Conservation (phyloP, 2,113 vertebrate species). For the Ursus arctos region DNA sequence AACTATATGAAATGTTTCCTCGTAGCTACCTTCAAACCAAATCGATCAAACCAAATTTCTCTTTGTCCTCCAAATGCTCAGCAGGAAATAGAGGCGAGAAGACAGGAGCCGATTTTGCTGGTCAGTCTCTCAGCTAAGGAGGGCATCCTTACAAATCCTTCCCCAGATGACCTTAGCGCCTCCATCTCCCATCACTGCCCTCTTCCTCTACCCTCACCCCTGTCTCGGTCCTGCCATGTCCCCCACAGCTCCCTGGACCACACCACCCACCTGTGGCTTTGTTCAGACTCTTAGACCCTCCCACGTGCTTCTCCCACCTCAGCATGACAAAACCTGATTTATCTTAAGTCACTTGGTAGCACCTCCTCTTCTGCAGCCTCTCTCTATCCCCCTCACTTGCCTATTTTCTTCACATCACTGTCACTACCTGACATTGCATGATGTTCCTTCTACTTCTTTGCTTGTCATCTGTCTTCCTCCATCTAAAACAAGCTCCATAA, state of each 20-base stretch:
- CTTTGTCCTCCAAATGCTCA: background rate
- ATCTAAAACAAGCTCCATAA: background rate
- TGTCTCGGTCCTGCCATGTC: rapidly evolving
- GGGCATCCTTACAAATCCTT: background rate
- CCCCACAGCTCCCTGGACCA: background rate
- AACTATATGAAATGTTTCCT: background rate
- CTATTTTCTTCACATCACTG: background rate
- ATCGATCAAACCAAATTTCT: background rate
- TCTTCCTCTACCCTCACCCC: background rate
- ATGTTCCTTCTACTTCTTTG: background rate
- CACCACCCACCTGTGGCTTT: background rate
- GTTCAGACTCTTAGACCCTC: background rate
- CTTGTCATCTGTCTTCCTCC: background rate
- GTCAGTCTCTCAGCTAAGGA: background rate
- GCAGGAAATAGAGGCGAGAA: background rate
- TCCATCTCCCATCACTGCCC: background rate
- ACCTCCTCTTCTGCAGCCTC: too few relatives aligned
- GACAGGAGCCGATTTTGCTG: too few relatives aligned
- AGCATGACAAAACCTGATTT: background rate
- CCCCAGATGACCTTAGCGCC: background rate
- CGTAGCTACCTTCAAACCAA: background rate
- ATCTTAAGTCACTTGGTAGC: background rate
- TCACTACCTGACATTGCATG: rapidly evolving
- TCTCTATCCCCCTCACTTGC: background rate
- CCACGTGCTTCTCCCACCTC: background rate